Conservation (phyloP, 2,113 vertebrate genomes). For the Uria aalge region DNA sequence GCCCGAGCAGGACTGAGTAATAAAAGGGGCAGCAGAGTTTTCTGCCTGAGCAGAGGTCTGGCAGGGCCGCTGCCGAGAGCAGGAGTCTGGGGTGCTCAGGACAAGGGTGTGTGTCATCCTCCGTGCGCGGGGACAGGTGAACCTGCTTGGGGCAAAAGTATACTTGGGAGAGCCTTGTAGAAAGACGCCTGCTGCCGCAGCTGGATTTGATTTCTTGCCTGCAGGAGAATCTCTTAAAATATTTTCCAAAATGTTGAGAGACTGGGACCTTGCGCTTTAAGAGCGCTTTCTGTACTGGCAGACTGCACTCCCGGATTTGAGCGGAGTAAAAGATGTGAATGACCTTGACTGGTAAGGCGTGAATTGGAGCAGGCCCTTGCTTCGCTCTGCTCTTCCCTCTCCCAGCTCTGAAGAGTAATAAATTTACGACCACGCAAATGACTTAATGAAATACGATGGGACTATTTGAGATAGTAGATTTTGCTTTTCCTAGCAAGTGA, state of each 20-base stretch:
- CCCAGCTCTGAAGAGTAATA: background rate
- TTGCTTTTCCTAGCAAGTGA: background rate
- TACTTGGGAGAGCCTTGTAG: background rate
- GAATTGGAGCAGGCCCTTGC: background rate
- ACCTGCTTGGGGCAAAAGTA: background rate
- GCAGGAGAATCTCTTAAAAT: background rate
- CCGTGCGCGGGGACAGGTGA: fast-evolving
- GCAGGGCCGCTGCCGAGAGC: background rate
- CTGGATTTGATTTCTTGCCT: background rate
- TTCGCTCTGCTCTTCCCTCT: background rate
- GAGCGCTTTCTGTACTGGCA: background rate
- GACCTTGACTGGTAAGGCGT: background rate
- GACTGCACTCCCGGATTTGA: background rate
- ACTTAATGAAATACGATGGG: background rate
- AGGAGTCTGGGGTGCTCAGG: fast-evolving
- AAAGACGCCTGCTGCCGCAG: background rate
- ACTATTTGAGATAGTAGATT: background rate
- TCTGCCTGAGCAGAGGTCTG: background rate
- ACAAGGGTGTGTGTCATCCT: fast-evolving
- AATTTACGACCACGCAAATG: background rate
- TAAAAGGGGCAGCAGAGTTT: background rate
- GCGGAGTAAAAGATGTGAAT: fast-evolving
- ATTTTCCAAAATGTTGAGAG: fast-evolving
- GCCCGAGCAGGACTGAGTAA: background rate
- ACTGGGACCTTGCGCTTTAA: background rate